Evolutionary conservation across 2,888 invertebrate species (phyloP).

Genomic region (Hirudinaria manillensis): DNA sequence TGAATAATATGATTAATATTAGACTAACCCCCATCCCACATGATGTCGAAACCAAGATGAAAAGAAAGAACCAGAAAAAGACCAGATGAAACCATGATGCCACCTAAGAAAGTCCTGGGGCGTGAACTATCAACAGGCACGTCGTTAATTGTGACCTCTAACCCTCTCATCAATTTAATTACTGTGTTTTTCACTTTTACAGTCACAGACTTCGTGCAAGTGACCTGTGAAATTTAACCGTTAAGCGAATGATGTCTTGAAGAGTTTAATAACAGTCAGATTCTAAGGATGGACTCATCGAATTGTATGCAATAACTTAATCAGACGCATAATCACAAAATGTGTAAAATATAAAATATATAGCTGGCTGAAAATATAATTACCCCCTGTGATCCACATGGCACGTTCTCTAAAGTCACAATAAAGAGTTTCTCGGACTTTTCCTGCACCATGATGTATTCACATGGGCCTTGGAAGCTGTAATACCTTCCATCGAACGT

Average conservation of each 20-base stretch:
- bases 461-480: slow-evolving; percentile 79
- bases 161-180: slow-evolving; percentile 20
- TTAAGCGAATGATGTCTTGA: background rate
- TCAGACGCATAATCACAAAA: no score
- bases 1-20: no score
- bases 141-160: slow-evolving; percentile 21
- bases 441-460: slow-evolving; percentile 35
- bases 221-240: background rate
- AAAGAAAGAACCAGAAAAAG: slow-evolving; percentile 21
- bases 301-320: no score
- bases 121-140: slow-evolving; percentile 8
- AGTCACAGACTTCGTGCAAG: slow-evolving; percentile 38
- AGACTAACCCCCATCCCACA: slow-evolving; percentile 36
- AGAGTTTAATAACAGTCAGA: background rate
- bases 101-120: slow-evolving; percentile 23
- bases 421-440: slow-evolving; percentile 32
- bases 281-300: no score
- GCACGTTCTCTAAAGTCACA: slow-evolving; percentile 37
- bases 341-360: no score
- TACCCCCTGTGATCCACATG: slow-evolving; percentile 39
- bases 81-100: slow-evolving; percentile 18
- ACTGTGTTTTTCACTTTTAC: slow-evolving; percentile 21
- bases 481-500: slow-evolving; percentile 68
- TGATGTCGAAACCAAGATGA: slow-evolving; percentile 29
- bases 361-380: background rate